Evolutionary conservation across 2,113 vertebrate genomes (phyloP).

Genomic region (Artemisiospiza belli): DNA sequence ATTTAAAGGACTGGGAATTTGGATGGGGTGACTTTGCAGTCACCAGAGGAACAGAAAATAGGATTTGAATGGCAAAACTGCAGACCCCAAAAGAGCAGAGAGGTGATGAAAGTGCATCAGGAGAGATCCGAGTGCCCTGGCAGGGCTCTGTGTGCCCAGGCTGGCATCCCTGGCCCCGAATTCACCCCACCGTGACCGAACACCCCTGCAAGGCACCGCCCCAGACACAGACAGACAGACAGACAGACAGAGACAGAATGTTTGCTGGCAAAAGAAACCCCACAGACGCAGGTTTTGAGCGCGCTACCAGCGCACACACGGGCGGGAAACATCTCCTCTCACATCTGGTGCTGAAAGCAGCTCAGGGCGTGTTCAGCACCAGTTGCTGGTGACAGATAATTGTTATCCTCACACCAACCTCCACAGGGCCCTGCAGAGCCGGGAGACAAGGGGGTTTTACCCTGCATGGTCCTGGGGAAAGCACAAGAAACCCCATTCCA

Average conservation of each 20-base stretch:
- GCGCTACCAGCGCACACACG: accelerated
- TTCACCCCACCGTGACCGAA: accelerated
- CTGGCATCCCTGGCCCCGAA: accelerated
- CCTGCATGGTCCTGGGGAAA: accelerated
- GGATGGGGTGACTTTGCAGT: neutral
- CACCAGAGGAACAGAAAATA: accelerated
- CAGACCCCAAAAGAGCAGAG: neutral
- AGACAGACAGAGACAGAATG: neutral
- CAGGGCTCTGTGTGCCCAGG: neutral
- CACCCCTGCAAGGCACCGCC: neutral
- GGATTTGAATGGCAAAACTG: neutral
- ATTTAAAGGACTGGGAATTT: neutral
- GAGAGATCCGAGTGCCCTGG: accelerated
- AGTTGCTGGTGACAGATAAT: neutral
- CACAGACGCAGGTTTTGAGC: neutral
- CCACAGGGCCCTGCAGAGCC: neutral
- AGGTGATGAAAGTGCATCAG: neutral
- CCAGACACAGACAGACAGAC: accelerated
- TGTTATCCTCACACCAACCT: accelerated
- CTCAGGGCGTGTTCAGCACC: slow-evolving; percentile 15
- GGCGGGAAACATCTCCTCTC: neutral
- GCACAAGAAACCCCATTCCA: neutral
- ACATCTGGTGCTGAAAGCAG: neutral
- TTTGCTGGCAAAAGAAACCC: neutral
- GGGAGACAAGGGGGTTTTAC: neutral